Base-by-base conservation (phyloP, 2,797 vertebrate species). In the Pipistrellus kuhlii region DNA sequence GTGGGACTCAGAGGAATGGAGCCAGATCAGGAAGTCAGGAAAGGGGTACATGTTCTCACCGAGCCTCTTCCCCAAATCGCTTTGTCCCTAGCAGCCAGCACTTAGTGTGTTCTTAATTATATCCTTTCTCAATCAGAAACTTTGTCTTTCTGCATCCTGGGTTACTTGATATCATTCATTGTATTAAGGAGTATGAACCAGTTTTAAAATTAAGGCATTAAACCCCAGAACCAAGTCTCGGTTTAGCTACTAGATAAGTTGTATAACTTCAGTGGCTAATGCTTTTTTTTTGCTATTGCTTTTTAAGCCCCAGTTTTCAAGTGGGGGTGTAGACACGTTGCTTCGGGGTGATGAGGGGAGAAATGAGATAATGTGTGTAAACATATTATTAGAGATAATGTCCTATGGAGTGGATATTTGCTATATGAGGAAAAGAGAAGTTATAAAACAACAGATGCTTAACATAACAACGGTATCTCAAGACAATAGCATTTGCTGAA, bases 401-500 rank as follows among this genome's bases (percentile, higher is more conserved):
- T 27, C 48, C 57, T 35, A 18, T 23, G 38, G 30, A 64, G 30
- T 25, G 6, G n/a, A 27, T 66, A 86, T 72, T 51, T 84, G 9
- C 68, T 55, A n/a, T 10, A 13, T 4, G 53, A 30, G 53, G 59
- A 62, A 51, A 64, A 81, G 9, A 12, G 11, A 44, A 14, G 4
- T 81, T 48, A 62, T 51, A 35, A 87, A 73, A 90, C 27, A 90
- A 69, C 6, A 38, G 75, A 6, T 62, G 38, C 44, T 25, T 25
- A n/a, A 46, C 20, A 64, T 35, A 44, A 76, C n/a, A 82, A 88
- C 38, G 44, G 7, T 38, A 91, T 18, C 32, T 88, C 48, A 81
- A 84, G 10, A 64, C 87, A 85, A 66, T 4, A 44, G 51, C 7
- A 75, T 46, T 66, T 66, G 5, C 32, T 90, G 66, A 91, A 84